phyloP scores from a whole-genome alignment of 2,888 invertebrate species.

The Coecobrya sp. region DNA sequence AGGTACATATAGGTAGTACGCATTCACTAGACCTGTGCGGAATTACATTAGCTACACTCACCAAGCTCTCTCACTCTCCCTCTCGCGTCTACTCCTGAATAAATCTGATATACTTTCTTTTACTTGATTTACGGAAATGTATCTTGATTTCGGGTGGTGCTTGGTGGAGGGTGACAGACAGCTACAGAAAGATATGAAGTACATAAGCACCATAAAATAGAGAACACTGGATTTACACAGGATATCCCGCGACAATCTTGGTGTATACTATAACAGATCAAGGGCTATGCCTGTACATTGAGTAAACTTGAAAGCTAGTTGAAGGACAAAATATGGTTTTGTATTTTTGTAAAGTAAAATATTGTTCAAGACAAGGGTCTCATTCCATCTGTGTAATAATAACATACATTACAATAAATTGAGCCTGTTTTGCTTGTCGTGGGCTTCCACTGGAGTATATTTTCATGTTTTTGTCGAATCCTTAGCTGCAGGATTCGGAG shows the following conservation, averaged over 20 bases:
- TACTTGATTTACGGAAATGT: slow-evolving; percentile 49
- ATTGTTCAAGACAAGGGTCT: slow-evolving; percentile 12
- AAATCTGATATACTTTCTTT: slow-evolving; percentile 39
- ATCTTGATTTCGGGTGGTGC: slow-evolving; percentile 45
- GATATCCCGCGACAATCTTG: slow-evolving; percentile 7
- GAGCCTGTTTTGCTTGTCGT: slow-evolving; percentile 22
- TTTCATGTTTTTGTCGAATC: neutral
- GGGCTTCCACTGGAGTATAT: neutral
- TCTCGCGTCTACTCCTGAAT: neutral
- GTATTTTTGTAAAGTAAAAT: neutral
- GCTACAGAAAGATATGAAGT: slow-evolving; percentile 10
- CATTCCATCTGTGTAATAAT: slow-evolving; percentile 16
- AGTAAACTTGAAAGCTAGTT: slow-evolving; percentile 33
- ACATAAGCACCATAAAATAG: neutral
- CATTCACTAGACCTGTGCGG: neutral
- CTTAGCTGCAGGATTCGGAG: neutral
- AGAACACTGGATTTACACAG: neutral
- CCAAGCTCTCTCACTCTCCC: neutral
- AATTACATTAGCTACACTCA: slow-evolving; percentile 46
- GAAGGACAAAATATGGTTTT: slow-evolving; percentile 42
- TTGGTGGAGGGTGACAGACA: slow-evolving; percentile 46
- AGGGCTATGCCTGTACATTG: neutral
- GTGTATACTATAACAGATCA: neutral
- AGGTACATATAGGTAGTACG: neutral
- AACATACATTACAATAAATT: slow-evolving; percentile 50